Percentiles rank a stretch among this genome's conserved stretches.
Conservation (phyloP, 1,140 invertebrate species). For the Bombus pyrosoma region DNA sequence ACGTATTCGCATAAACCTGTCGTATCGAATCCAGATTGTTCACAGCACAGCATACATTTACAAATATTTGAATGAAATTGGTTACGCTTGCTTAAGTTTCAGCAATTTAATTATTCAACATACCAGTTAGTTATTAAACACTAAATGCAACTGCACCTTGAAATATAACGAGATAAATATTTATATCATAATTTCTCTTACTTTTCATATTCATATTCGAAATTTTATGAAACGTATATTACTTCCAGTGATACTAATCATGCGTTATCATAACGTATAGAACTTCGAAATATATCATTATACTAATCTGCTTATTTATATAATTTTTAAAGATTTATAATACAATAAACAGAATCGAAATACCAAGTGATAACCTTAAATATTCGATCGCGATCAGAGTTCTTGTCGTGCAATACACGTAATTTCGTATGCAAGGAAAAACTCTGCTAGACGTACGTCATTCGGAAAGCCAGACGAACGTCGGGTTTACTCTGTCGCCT, state of each 20-base stretch:
- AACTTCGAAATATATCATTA: neutral
- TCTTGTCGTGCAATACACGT: constrained; percentile 7
- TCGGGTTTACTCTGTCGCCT: neutral
- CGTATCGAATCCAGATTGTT: neutral
- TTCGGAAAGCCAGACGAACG: constrained; percentile 1
- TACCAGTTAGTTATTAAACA: neutral
- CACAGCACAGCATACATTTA: neutral
- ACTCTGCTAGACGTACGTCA: neutral
- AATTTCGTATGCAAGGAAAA: constrained; percentile 14
- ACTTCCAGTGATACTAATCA: no score
- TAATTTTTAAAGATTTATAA: neutral
- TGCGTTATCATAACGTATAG: neutral
- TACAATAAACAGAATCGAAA: neutral
- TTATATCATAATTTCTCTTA: neutral
- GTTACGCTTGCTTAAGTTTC: neutral
- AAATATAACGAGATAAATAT: neutral
- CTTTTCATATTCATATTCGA: neutral
- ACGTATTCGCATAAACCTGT: constrained; percentile 4
- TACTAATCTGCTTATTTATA: neutral
- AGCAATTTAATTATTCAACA: no score
- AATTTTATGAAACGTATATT: neutral
- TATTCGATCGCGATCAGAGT: neutral
- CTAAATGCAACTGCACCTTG: no score
- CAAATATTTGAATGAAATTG: constrained; percentile 6
- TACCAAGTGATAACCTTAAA: neutral